Evolutionary conservation across 2,888 invertebrate species (phyloP).

Genomic region (Autographa pulchrina): DNA sequence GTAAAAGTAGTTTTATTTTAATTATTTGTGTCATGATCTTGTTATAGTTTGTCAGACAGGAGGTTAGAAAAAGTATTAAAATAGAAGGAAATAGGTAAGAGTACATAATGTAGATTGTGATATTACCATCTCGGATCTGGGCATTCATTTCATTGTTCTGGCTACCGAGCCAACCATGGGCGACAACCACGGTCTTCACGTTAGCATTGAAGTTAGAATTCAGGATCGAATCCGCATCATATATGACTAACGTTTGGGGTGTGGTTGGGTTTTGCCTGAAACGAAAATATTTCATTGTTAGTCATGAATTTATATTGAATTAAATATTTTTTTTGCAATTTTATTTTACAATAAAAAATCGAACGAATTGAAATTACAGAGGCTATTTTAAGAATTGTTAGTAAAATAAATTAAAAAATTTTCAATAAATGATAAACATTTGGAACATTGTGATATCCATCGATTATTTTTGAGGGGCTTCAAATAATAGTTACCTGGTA

Average conservation of each 20-base stretch:
- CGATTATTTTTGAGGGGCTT: background rate
- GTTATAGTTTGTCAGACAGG: too few relatives aligned
- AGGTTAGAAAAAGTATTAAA: background rate
- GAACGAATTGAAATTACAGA: too few relatives aligned
- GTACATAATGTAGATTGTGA: too few relatives aligned
- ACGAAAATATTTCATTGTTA: background rate
- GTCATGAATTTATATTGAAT: too few relatives aligned
- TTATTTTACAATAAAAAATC: too few relatives aligned
- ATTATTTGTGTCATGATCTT: too few relatives aligned
- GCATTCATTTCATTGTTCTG: conserved; percentile 51
- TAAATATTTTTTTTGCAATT: too few relatives aligned
- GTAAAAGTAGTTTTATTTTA: too few relatives aligned
- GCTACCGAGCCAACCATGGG: conserved; percentile 70
- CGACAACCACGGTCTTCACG: conserved; percentile 60
- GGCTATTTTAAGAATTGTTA: too few relatives aligned
- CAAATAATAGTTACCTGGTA: conserved; percentile 8
- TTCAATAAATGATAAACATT: too few relatives aligned
- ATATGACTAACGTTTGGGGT: conserved; percentile 29
- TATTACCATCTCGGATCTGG: conserved; percentile 35
- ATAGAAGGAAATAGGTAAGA: background rate
- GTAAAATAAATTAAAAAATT: too few relatives aligned
- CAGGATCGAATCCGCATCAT: conserved; percentile 24
- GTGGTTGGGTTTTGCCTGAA: conserved; percentile 67
- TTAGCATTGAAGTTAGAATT: conserved; percentile 68
- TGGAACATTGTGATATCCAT: background rate